Evolutionary conservation across 2,888 invertebrate species (phyloP).

Genomic region (Leptogaster cylindrica): DNA sequence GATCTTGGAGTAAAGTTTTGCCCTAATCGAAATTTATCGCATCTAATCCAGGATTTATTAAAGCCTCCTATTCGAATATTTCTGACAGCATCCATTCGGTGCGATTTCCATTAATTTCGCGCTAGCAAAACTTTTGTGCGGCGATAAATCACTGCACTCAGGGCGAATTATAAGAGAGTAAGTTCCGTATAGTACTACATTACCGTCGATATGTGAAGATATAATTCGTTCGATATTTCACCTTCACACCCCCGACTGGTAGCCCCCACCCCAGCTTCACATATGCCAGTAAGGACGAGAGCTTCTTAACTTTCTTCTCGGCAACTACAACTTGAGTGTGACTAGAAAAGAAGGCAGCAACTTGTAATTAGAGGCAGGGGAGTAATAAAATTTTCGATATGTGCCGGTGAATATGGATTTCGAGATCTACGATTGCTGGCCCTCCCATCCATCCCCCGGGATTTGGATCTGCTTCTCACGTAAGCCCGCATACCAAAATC

Average conservation of each 20-base stretch:
- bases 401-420: slow-evolving; percentile 33
- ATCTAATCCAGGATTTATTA: slow-evolving; percentile 18
- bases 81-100: slow-evolving; percentile 28
- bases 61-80: slow-evolving; percentile 9
- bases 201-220: slow-evolving; percentile 40
- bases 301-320: not conserved
- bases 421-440: slow-evolving; percentile 6
- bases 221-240: slow-evolving; percentile 38
- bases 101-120: slow-evolving; percentile 33
- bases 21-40: slow-evolving; percentile 2
- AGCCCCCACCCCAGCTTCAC: not conserved
- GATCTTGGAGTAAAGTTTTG: slow-evolving; percentile 8
- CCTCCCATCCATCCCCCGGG: not conserved
- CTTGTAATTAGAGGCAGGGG: slow-evolving; percentile 40
- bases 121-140: slow-evolving; percentile 31
- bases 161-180: slow-evolving; percentile 28
- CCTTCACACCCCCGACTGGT: not conserved
- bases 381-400: slow-evolving; percentile 41
- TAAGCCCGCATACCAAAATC: not conserved
- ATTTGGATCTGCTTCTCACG: not conserved
- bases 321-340: not conserved
- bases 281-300: slow-evolving; percentile 7
- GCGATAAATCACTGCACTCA: slow-evolving; percentile 36
- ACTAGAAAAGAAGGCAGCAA: slow-evolving; percentile 2
- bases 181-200: slow-evolving; percentile 29